Conservation (phyloP, 1,140 invertebrate genomes). For the Muscidifurax raptorellus region DNA sequence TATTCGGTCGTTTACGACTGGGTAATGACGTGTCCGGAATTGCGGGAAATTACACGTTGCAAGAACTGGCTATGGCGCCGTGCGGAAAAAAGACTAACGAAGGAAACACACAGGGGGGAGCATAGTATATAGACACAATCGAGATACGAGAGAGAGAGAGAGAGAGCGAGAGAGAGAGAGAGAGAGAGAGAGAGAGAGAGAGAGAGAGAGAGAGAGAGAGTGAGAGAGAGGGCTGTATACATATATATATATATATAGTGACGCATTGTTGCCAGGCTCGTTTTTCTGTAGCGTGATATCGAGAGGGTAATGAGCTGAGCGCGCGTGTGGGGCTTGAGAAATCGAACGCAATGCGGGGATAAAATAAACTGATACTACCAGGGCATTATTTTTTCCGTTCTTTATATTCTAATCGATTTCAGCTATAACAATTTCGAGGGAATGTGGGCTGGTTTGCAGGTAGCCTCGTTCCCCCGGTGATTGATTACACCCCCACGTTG, state of each 20-base stretch:
- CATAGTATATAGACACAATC: not conserved
- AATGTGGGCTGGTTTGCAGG: too few relatives aligned
- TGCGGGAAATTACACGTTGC: constrained; percentile 58
- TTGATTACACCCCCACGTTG: constrained; percentile 30
- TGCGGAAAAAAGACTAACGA: constrained; percentile 16
- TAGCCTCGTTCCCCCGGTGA: constrained; percentile 13
- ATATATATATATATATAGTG: not conserved
- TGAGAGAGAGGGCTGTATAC: too few relatives aligned
- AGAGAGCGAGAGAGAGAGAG: not conserved
- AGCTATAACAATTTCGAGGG: not conserved
- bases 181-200: not conserved
- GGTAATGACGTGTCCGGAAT: constrained; percentile 59
- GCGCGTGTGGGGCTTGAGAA: not conserved
- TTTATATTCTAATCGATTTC: not conserved
- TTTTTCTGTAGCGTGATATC: constrained; percentile 22
- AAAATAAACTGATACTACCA: not conserved
- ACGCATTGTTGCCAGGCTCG: constrained; percentile 25
- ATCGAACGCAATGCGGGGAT: not conserved
- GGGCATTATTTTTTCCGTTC: not conserved
- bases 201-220: not conserved
- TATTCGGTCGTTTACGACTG: constrained; percentile 55
- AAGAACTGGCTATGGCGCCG: constrained; percentile 18
- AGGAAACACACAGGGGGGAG: not conserved
- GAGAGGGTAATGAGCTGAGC: not conserved
- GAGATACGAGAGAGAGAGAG: not conserved